These are phyloP conservation scores for Cyrtonyx montezumae DNA, from an alignment of 2,113 vertebrate genomes.

Conservation along the genomic window DNA sequence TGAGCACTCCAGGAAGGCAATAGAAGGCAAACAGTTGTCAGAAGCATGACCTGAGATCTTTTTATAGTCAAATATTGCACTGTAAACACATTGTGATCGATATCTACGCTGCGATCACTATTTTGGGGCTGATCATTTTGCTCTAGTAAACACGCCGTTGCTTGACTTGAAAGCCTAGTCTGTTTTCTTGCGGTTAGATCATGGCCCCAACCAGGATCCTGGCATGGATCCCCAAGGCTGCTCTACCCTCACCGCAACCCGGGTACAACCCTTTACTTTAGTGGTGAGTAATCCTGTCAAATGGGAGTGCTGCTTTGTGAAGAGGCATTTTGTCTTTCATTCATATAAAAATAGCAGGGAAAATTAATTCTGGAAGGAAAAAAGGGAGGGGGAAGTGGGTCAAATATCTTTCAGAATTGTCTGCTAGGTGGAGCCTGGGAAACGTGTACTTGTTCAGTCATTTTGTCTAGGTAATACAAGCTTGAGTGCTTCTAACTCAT, in stretches of 20 bases:
- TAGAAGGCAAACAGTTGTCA: constrained; percentile 44
- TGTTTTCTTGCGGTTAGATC: constrained; percentile 68
- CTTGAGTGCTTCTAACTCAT: constrained; percentile 68
- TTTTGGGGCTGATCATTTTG: constrained; percentile 71
- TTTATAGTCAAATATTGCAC: constrained; percentile 63
- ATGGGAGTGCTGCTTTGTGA: constrained; percentile 53
- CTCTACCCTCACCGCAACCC: constrained; percentile 65
- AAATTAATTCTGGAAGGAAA: constrained; percentile 58
- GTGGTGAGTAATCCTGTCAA: constrained; percentile 72
- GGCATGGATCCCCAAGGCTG: constrained; percentile 61
- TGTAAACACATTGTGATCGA: constrained; percentile 73
- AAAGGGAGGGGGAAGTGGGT: constrained; percentile 27
- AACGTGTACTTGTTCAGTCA: constrained; percentile 63
- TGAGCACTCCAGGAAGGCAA: constrained; percentile 39
- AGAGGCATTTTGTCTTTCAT: constrained; percentile 63
- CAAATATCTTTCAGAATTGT: constrained; percentile 72
- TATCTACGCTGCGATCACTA: constrained; percentile 71
- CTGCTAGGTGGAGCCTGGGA: constrained; percentile 80
- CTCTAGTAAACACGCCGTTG: constrained; percentile 71
- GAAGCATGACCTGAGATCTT: constrained; percentile 60
- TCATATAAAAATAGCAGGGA: constrained; percentile 47
- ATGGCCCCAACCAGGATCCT: constrained; percentile 68
- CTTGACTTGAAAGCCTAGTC: constrained; percentile 75
- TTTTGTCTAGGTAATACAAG: constrained; percentile 76
- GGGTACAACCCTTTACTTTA: constrained; percentile 75